Evolutionary conservation across 37 sponge, comb jelly and placozoan species (phyloP).

Genomic region (Oopsacas minuta): DNA sequence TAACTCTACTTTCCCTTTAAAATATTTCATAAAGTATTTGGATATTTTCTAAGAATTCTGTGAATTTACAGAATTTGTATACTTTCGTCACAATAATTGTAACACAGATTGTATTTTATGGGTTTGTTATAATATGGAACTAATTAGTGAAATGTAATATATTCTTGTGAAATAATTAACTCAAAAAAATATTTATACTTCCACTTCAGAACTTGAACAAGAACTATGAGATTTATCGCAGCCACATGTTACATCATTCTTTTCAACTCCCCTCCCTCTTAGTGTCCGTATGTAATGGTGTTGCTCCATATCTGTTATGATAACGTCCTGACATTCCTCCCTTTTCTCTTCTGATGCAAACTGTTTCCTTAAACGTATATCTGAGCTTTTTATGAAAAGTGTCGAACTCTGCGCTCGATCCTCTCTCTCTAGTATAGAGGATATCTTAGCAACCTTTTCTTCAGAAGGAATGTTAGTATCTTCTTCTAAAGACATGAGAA

Average conservation of each 20-base stretch:
- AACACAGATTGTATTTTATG: too few species aligned
- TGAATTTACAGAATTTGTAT: too few species aligned
- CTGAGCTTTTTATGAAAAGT: background rate
- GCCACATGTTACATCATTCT: background rate
- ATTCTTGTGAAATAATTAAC: too few species aligned
- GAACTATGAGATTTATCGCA: background rate
- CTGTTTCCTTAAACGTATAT: background rate
- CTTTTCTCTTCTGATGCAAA: background rate
- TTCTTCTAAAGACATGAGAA: background rate
- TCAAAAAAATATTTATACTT: background rate
- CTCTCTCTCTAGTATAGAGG: conserved; percentile 1
- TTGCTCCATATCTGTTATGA: background rate
- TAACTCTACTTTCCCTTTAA: too few species aligned
- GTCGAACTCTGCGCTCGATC: background rate
- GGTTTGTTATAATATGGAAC: too few species aligned
- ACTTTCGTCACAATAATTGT: too few species aligned
- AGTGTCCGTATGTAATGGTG: background rate
- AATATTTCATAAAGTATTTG: too few species aligned
- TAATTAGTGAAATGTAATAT: too few species aligned
- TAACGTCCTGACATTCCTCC: background rate
- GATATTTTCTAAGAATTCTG: too few species aligned
- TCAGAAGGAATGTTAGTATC: background rate
- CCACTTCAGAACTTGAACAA: background rate
- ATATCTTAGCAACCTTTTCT: background rate
- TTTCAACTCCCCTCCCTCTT: background rate